phyloP scores from a whole-genome alignment of 2,888 invertebrate species.

The Ceramica pisi region DNA sequence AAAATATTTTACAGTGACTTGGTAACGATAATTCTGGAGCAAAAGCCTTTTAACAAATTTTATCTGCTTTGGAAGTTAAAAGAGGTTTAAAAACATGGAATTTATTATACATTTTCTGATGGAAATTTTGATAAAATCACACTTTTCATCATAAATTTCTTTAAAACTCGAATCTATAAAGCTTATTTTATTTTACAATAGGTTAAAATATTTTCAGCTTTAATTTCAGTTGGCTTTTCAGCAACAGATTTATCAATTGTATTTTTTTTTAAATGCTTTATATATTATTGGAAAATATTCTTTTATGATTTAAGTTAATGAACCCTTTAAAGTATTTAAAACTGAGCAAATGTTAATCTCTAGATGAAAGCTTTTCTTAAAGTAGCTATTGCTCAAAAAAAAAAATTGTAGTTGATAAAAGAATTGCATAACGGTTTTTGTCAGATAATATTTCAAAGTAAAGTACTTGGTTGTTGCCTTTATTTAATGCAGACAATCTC shows the following conservation, averaged over 20 bases:
- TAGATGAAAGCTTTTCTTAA: slow-evolving; percentile 16
- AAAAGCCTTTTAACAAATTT: neutral
- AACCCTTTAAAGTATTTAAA: slow-evolving; percentile 21
- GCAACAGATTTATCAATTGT: slow-evolving; percentile 21
- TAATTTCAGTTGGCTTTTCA: slow-evolving; percentile 3
- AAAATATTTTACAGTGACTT: neutral
- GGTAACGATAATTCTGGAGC: neutral
- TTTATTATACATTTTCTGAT: neutral
- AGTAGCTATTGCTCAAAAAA: slow-evolving; percentile 5
- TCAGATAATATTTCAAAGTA: neutral
- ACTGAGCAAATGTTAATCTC: neutral
- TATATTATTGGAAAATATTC: no score
- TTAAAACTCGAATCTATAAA: neutral
- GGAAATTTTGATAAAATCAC: neutral
- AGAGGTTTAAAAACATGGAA: neutral
- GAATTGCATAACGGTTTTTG: neutral
- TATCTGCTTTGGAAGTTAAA: neutral
- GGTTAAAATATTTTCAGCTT: slow-evolving; percentile 6
- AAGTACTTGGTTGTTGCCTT: neutral
- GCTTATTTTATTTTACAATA: neutral
- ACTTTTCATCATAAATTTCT: slow-evolving; percentile 3
- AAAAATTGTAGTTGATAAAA: neutral
- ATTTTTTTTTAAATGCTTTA: neutral
- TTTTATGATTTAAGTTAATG: slow-evolving; percentile 31
- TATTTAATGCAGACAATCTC: neutral